Conservation (phyloP, 1,140 invertebrate species). For the Fopius arisanus region DNA sequence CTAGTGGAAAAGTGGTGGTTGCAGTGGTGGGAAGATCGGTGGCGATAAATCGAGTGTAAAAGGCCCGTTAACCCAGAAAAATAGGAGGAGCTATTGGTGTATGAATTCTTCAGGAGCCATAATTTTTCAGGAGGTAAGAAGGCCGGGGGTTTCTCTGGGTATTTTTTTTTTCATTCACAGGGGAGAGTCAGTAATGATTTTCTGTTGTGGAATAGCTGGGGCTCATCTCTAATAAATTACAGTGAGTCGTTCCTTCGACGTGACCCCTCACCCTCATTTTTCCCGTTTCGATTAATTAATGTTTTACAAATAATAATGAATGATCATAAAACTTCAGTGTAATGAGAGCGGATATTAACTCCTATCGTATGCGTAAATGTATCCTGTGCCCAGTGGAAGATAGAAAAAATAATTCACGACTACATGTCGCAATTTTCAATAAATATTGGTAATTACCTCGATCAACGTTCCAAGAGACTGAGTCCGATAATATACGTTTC, state of each 20-base stretch:
- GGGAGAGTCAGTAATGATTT: neutral
- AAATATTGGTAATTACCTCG: neutral
- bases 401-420: neutral
- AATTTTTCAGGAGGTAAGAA: neutral
- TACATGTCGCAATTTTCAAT: neutral
- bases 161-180: no score
- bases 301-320: no score
- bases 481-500: neutral
- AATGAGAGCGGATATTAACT: no score
- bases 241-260: no score
- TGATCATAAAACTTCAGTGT: no score
- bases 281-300: no score
- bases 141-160: neutral
- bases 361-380: no score
- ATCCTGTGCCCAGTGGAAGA: no score
- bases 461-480: neutral
- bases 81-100: slow-evolving; percentile 13
- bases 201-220: neutral
- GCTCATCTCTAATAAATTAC: no score
- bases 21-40: slow-evolving; percentile 14
- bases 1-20: neutral
- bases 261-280: no score
- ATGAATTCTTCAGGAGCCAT: slow-evolving; percentile 31
- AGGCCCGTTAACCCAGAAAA: slow-evolving; percentile 33
- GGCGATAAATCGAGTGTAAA: slow-evolving; percentile 30